Percentiles rank a stretch among this genome's conserved stretches.
phyloP scores from a whole-genome alignment of 1,140 invertebrate genomes.

The Danaus plexippus region DNA sequence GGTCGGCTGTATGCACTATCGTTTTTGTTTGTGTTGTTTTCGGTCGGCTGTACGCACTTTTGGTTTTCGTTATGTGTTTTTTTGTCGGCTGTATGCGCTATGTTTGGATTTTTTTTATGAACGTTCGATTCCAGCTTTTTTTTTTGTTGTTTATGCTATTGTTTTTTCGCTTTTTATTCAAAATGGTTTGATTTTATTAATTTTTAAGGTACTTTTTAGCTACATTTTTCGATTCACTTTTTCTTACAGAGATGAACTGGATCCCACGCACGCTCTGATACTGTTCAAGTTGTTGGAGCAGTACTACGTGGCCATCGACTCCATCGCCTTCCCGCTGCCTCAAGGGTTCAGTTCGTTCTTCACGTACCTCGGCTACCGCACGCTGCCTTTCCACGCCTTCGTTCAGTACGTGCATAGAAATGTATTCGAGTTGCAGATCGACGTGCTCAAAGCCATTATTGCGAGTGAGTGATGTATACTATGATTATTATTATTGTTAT shows the following conservation, averaged over 20 bases:
- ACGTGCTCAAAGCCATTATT: slow-evolving; percentile 88
- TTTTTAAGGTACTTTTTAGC: slow-evolving; percentile 1
- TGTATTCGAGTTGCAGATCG: slow-evolving; percentile 88
- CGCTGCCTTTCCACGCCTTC: slow-evolving; percentile 82
- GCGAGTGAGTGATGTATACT: slow-evolving; percentile 71
- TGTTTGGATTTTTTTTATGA: slow-evolving; percentile 3
- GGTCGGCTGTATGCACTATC: slow-evolving; percentile 3
- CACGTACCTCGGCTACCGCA: slow-evolving; percentile 85
- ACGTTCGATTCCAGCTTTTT: slow-evolving; percentile 1
- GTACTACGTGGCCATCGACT: slow-evolving; percentile 83
- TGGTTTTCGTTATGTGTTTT: slow-evolving; percentile 8
- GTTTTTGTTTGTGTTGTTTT: slow-evolving; percentile 14
- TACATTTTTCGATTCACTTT: slow-evolving; percentile 5
- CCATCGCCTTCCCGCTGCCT: slow-evolving; percentile 85
- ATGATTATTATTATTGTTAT: slow-evolving; percentile 2
- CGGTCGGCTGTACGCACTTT: slow-evolving; percentile 2
- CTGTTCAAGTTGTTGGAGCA: slow-evolving; percentile 83
- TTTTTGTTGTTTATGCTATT: slow-evolving; percentile 15
- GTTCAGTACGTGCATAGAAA: slow-evolving; percentile 84
- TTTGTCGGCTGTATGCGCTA: slow-evolving; percentile 10
- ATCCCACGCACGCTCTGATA: slow-evolving; percentile 76
- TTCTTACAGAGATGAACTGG: slow-evolving; percentile 78
- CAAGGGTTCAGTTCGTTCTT: slow-evolving; percentile 90
- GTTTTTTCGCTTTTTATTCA: slow-evolving; percentile 16
- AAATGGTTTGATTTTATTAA: slow-evolving; percentile 8